phyloP scores from a whole-genome alignment of 2,797 vertebrate genomes.

The Linurgus olivaceus region DNA sequence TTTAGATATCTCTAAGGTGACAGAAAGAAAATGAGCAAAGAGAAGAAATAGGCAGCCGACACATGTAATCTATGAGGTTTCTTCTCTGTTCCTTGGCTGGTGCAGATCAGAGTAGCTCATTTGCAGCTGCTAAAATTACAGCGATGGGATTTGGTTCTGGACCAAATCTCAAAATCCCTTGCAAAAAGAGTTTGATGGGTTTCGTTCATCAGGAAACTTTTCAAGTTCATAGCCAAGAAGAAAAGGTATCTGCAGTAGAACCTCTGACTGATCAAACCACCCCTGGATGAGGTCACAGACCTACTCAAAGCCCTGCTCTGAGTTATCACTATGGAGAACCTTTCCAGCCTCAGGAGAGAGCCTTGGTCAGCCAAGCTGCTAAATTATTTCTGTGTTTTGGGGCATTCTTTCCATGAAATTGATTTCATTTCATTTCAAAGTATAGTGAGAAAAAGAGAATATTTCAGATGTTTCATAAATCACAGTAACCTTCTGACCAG shows the following conservation, averaged over 20 bases:
- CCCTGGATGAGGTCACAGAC: neutral
- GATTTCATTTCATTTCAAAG: neutral
- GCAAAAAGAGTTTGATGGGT: neutral
- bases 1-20: neutral
- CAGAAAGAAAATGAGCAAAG: neutral
- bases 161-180: neutral
- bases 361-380: neutral
- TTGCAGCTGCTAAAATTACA: neutral
- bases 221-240: neutral
- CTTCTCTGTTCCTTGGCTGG: neutral
- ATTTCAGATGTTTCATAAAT: neutral
- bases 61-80: neutral
- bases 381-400: neutral
- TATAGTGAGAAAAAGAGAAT: neutral
- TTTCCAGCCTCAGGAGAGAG: neutral
- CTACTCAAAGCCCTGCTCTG: neutral
- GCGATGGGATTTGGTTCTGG: neutral
- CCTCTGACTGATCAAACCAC: neutral
- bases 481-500: neutral
- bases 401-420: neutral
- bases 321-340: neutral
- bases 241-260: neutral
- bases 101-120: neutral
- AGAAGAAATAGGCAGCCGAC: neutral
- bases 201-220: neutral